Conservation (phyloP, 2,113 vertebrate species). For the Panthera leo region DNA sequence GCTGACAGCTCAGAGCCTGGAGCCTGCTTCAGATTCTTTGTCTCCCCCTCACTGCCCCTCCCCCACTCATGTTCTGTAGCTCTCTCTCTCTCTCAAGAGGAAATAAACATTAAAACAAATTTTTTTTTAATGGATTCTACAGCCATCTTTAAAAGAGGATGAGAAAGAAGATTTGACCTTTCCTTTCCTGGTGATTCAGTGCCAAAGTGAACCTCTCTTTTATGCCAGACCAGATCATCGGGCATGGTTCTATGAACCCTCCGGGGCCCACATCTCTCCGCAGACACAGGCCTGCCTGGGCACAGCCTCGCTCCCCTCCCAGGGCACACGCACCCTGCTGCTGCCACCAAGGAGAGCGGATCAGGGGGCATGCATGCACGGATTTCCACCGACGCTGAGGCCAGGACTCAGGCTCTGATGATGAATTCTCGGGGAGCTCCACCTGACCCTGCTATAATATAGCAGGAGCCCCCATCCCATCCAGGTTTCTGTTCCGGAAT, state of each 20-base stretch:
- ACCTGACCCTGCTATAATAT: not conserved
- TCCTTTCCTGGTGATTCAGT: not conserved
- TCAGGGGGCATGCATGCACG: not conserved
- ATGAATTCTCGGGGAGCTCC: not conserved
- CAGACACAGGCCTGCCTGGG: not conserved
- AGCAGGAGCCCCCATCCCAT: not conserved
- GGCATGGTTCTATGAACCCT: not conserved
- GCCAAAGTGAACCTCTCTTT: not conserved
- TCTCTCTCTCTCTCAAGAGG: too few species aligned
- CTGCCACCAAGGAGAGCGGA: not conserved
- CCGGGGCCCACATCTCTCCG: not conserved
- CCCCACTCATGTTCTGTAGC: too few species aligned
- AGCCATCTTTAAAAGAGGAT: not conserved
- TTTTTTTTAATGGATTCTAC: too few species aligned
- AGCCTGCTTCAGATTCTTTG: too few species aligned
- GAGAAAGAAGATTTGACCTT: not conserved
- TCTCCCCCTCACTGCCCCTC: too few species aligned
- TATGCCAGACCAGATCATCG: not conserved
- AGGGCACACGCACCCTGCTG: rapidly evolving
- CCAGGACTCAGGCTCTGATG: not conserved
- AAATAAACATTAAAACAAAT: too few species aligned
- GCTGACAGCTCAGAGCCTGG: too few species aligned
- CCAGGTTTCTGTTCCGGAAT: not conserved
- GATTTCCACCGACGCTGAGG: not conserved
- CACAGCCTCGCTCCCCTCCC: not conserved